A percentile compares a stretch with the other conserved stretches of the same genome.
phyloP scores from a whole-genome alignment of 2,113 vertebrate genomes.

The Silurus glanis region DNA sequence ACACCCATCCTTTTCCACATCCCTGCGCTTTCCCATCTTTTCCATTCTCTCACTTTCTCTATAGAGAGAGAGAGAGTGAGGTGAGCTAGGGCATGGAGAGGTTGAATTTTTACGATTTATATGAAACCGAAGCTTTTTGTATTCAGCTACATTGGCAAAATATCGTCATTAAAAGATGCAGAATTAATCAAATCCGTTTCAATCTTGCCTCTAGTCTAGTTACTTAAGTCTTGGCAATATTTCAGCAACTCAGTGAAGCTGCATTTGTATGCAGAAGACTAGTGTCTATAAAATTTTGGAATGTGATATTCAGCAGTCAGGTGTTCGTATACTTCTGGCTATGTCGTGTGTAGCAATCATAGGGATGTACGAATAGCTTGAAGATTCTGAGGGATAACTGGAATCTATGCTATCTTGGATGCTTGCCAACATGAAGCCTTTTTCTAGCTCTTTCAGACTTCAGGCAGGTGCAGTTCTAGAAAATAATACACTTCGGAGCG shows the following conservation, averaged over 20 bases:
- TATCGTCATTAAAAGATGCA: not conserved
- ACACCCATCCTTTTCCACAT: too few relatives aligned
- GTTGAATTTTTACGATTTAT: not conserved
- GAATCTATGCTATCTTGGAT: not conserved
- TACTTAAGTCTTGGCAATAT: not conserved
- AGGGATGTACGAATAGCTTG: not conserved
- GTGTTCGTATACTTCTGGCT: not conserved
- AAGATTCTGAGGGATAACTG: not conserved
- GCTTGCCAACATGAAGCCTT: too few relatives aligned
- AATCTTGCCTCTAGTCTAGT: not conserved
- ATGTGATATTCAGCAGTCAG: not conserved
- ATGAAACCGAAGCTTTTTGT: not conserved
- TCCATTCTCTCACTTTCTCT: too few relatives aligned
- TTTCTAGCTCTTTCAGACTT: too few relatives aligned
- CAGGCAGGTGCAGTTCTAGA: not conserved
- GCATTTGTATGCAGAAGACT: too few relatives aligned
- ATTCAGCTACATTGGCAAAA: not conserved
- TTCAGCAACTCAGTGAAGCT: not conserved
- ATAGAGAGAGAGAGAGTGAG: slow-evolving; percentile 46
- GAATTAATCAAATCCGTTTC: not conserved
- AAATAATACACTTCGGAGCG: not conserved
- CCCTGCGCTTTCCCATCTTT: too few relatives aligned
- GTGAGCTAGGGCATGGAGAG: slow-evolving; percentile 5
- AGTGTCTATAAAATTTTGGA: not conserved
- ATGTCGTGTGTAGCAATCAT: not conserved